Evolutionary conservation across 2,888 invertebrate genomes (phyloP).

Genomic region (Pollenia labialis): DNA sequence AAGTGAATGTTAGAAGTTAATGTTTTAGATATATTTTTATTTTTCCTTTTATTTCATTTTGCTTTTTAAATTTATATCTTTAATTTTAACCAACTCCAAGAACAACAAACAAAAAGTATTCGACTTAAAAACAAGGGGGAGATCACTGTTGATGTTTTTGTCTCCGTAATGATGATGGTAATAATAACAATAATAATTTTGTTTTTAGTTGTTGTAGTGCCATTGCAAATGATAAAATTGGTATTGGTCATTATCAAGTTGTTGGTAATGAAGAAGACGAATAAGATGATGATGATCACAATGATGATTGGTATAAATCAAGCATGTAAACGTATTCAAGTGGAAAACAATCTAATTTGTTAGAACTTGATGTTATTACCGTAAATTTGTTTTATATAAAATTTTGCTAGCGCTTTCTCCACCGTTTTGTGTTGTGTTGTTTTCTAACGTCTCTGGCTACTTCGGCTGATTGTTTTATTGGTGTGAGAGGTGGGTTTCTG

Average conservation of each 20-base stretch:
- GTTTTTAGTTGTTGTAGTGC: constrained; percentile 30
- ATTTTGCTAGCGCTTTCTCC: constrained; percentile 40
- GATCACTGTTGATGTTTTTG: constrained; percentile 4
- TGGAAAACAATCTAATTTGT: constrained; percentile 84
- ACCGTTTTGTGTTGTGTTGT: constrained; percentile 20
- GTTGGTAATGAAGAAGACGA: constrained; percentile 18
- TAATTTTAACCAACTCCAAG: neutral
- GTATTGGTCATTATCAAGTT: constrained; percentile 57
- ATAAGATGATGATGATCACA: constrained; percentile 17
- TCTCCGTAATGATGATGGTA: constrained; percentile 53
- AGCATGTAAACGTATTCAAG: constrained; percentile 81
- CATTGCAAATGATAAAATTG: constrained; percentile 54
- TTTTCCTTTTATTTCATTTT: constrained; percentile 9
- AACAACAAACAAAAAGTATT: neutral
- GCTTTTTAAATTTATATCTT: neutral
- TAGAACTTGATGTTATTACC: constrained; percentile 75
- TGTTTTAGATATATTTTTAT: constrained; percentile 58
- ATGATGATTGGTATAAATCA: constrained; percentile 72
- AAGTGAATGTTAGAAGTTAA: constrained; percentile 60
- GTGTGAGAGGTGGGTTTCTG: neutral
- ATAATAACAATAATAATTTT: constrained; percentile 44
- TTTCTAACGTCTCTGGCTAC: neutral
- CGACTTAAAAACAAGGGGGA: neutral
- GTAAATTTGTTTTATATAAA: constrained; percentile 69
- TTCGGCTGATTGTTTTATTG: neutral